A percentile compares a stretch with the other conserved stretches of the same genome.
Conservation (phyloP, 2,797 vertebrate species). For the Delichon dasypus region DNA sequence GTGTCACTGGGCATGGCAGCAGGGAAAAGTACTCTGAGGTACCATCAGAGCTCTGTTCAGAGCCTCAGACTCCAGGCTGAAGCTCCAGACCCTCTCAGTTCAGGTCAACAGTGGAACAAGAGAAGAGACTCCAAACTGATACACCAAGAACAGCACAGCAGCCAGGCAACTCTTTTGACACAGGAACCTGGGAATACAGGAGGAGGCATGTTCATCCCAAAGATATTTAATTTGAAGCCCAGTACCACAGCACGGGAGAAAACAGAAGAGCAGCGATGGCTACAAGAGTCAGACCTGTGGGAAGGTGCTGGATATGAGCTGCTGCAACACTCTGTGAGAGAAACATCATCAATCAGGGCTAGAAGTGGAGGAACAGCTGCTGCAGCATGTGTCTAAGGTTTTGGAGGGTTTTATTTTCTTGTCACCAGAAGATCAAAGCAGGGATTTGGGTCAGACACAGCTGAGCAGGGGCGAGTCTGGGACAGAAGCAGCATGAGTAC, state of each 20-base stretch:
- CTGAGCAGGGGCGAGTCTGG: accelerated
- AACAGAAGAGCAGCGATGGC: neutral
- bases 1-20: neutral
- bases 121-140: neutral
- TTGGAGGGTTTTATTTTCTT: neutral
- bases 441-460: neutral
- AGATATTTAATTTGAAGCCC: neutral
- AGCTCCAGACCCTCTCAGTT: neutral
- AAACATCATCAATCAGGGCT: neutral
- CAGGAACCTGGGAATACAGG: neutral
- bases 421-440: neutral
- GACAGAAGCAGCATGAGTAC: neutral
- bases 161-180: neutral
- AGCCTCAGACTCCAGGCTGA: neutral
- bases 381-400: neutral
- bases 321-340: neutral
- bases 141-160: neutral
- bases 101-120: neutral
- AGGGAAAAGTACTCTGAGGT: neutral
- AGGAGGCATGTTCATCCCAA: neutral
- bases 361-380: neutral
- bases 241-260: neutral
- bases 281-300: neutral
- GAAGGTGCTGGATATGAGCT: neutral
- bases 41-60: neutral